Conservation (phyloP, 1,140 invertebrate genomes). For the Carposina sasakii region DNA sequence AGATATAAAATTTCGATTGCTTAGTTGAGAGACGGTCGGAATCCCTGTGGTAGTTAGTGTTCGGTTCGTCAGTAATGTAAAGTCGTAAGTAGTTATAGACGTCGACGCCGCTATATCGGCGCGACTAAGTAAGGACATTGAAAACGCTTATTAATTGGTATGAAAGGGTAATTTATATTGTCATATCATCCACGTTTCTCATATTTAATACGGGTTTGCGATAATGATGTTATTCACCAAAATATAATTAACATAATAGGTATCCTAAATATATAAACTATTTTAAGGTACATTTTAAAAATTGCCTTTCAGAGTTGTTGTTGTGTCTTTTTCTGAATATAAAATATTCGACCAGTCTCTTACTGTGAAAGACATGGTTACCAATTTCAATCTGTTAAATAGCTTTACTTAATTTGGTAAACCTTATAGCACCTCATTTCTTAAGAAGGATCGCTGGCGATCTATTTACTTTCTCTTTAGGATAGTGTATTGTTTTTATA, state of each 20-base stretch:
- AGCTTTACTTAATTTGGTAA: slow-evolving; percentile 61
- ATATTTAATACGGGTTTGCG: slow-evolving; percentile 72
- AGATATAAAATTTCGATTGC: slow-evolving; percentile 50
- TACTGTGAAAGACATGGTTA: slow-evolving; percentile 36
- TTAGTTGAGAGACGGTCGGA: slow-evolving; percentile 48
- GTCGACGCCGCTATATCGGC: slow-evolving; percentile 53
- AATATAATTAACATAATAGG: slow-evolving; percentile 66
- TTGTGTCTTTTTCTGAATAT: slow-evolving; percentile 65
- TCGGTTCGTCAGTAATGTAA: slow-evolving; percentile 61
- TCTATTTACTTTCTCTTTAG: slow-evolving; percentile 60
- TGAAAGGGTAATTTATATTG: slow-evolving; percentile 73
- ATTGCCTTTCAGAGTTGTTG: slow-evolving; percentile 64
- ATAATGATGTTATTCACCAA: slow-evolving; percentile 71
- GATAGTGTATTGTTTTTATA: slow-evolving; percentile 62
- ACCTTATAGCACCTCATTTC: slow-evolving; percentile 63
- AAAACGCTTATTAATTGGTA: slow-evolving; percentile 73
- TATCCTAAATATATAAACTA: slow-evolving; percentile 64
- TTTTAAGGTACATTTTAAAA: slow-evolving; percentile 67
- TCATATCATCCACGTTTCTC: slow-evolving; percentile 72
- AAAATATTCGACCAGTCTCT: slow-evolving; percentile 55
- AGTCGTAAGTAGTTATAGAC: slow-evolving; percentile 65
- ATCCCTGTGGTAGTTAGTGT: slow-evolving; percentile 64
- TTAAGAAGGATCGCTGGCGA: slow-evolving; percentile 64
- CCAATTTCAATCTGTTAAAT: slow-evolving; percentile 49
- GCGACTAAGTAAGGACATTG: slow-evolving; percentile 69